Base-by-base conservation (phyloP, 1,140 invertebrate species). In the Phenacoccus solenopsis region DNA sequence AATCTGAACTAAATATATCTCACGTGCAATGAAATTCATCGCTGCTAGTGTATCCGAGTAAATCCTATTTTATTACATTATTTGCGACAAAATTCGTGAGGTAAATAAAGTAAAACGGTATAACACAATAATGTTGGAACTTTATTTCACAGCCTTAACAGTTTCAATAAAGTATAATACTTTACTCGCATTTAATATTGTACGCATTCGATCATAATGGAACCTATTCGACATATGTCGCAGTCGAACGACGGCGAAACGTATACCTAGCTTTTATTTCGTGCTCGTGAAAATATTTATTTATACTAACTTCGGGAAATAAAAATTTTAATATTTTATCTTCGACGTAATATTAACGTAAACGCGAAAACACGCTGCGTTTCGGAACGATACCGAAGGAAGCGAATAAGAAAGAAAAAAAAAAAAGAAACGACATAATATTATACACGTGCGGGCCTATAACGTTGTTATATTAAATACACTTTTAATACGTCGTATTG, bases 261-360 rank as follows among this genome's bases (percentile, higher is more conserved):
- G n/a, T n/a, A 49, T 32, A 32, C 30, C 5, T 49, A 16, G 12
- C 38, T 49, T 49, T 49, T 49, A 49, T 49, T 49, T 49, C 38
- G 38, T 49, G 38, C 38, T 49, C 38, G 4, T 5, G 5, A 49
- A 49, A 49, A 49, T 49, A 49, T 49, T 49, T 49, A 49, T 49
- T 49, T 49, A 49, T n/a, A 49, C 38, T 49, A 16, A 49, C 38
- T 49, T n/a, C n/a, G n/a, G 38, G 38, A 49, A 49, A 49, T 49
- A 49, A 49, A 49, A 49, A 49, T 49, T 49, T 49, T 49, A 49
- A 49, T 49, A 49, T 49, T 49, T 49, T 49, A 49, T 49, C 38
- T n/a, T 49, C 38, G 38, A 49, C 38, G 38, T 10, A 49, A 49
- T 49, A 49, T 49, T 49, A 16, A 16, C 38, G 20, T 9, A 49